Percentiles rank a stretch among this genome's conserved stretches.
phyloP scores from a whole-genome alignment of 2,113 vertebrate species.

The Galeopterus variegatus region DNA sequence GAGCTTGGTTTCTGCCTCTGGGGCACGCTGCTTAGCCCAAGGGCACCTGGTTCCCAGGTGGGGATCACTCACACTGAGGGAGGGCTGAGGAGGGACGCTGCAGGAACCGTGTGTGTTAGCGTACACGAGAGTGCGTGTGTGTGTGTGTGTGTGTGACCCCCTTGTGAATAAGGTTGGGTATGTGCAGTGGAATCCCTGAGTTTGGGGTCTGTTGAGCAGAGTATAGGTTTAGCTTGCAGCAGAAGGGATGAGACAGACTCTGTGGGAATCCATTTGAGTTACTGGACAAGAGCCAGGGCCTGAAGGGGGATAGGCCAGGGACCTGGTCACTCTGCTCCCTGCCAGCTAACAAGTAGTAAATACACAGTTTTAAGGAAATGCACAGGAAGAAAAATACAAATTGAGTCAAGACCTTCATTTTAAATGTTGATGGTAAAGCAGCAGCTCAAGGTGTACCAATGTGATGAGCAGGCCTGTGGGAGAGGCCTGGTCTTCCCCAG shows the following conservation, averaged over 20 bases:
- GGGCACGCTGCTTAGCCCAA: not conserved
- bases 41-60: not conserved
- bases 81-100: not conserved
- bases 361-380: not conserved
- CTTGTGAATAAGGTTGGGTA: not conserved
- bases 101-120: not conserved
- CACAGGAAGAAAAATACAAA: not conserved
- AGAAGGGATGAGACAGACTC: not conserved
- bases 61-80: fast-evolving
- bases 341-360: not conserved
- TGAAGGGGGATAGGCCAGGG: not conserved
- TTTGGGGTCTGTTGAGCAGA: not conserved
- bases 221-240: not conserved
- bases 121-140: not conserved
- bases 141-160: no score
- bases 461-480: not conserved
- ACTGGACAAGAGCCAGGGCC: not conserved
- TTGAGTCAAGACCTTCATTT: not conserved
- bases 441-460: not conserved
- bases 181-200: not conserved
- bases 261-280: not conserved
- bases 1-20: constrained; percentile 24
- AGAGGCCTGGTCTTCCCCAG: not conserved
- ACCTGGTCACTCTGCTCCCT: no score
- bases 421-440: not conserved